Evolutionary conservation across 1,140 invertebrate species (phyloP).

Genomic region (Danaus melanippus): DNA sequence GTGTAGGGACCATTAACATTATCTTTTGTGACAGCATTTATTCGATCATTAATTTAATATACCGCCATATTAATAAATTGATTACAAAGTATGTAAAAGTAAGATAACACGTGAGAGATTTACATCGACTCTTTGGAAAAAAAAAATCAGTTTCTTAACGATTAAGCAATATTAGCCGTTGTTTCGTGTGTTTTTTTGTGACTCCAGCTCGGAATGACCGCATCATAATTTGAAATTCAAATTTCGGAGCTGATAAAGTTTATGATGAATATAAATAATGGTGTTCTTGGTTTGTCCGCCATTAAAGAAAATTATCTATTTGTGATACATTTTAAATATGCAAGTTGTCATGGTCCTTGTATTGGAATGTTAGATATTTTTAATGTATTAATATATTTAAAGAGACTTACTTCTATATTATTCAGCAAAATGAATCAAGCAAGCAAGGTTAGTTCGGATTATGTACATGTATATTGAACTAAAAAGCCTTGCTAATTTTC

Average conservation of each 20-base stretch:
- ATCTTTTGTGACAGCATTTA: constrained; percentile 1
- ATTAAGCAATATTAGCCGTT: constrained; percentile 29
- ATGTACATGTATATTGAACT: no score
- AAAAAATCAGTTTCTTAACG: constrained; percentile 21
- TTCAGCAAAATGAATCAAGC: no score
- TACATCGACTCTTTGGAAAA: constrained; percentile 14
- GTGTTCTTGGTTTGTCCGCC: not conserved
- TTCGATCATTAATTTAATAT: constrained; percentile 4
- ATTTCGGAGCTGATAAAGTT: constrained; percentile 18
- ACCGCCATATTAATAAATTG: constrained; percentile 7
- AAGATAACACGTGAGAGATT: constrained; percentile 20
- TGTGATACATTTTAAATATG: constrained; percentile 1
- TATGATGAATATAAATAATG: constrained; percentile 15
- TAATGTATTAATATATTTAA: not conserved
- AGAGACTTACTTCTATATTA: no score
- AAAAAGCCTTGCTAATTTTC: no score
- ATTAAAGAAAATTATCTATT: constrained; percentile 2
- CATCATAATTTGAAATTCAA: constrained; percentile 28
- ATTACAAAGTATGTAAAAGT: constrained; percentile 12
- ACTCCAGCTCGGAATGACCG: constrained; percentile 27
- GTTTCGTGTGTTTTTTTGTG: constrained; percentile 21
- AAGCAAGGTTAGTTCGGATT: no score
- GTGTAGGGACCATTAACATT: not conserved
- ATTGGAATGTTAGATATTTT: not conserved
- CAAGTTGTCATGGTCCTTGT: not conserved